Base-by-base conservation (phyloP, 2,797 vertebrate genomes). In the Anolis apletophallus region DNA sequence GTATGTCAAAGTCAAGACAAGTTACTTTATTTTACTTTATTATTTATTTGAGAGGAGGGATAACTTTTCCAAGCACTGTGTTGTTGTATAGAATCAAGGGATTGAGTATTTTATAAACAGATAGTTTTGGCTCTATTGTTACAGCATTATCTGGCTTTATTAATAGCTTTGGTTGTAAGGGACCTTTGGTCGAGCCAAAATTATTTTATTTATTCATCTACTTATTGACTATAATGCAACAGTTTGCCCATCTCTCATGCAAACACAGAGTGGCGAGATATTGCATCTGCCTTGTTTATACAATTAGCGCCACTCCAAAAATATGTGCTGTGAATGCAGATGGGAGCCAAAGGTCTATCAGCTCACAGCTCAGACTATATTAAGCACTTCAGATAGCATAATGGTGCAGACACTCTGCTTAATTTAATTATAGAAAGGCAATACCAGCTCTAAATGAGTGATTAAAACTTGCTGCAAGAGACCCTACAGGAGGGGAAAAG, bases 381-480 rank as follows among this genome's bases (percentile, higher is more conserved):
- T 54, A 80, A 80, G 88, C 80, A 84, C 77, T 75, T 75, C 75
- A 19, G 55, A 79, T 87, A 79, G 85, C 36, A 71, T 84, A 89
- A 75, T 83, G 75, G 75, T 89, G n/a, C 69, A 86, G 88, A 80
- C 72, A 81, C 54, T 80, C 61, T 84, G 52, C 77, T 89, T 87
- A 87, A 87, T 89, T 89, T 89, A 89, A 89, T 89, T 89, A 87
- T 50, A 40, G 82, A 76, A 84, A 81, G 23, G 77, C 88, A 89
- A 86, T 80, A 84, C 71, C 6, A 50, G 78, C 55, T 81, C 85
- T 84, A 87, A 84, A 87, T 69, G 77, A 87, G 67, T 81, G 85
- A 87, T 84, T 87, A 89, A 87, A 87, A 84, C 72, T 80, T 84
- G 87, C 34, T 32, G 74, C 59, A 29, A 16, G 59, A 40, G 55